phyloP scores from a whole-genome alignment of 2,888 invertebrate species.

The Microctonus brassicae region DNA sequence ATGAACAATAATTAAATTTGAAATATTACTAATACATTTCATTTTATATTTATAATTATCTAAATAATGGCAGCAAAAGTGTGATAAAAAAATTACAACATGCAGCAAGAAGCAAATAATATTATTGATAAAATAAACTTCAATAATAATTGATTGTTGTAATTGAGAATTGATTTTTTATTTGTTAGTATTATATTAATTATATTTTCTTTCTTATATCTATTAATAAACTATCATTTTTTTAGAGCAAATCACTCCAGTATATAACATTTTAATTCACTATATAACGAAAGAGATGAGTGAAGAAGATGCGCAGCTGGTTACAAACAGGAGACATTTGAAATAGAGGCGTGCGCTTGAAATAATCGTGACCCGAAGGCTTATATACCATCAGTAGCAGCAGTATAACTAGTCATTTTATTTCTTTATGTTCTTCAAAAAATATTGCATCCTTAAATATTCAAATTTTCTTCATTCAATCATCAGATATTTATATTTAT shows the following conservation, averaged over 20 bases:
- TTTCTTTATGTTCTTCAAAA: slow-evolving; percentile 14
- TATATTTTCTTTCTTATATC: neutral
- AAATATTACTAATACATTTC: neutral
- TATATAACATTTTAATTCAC: slow-evolving; percentile 15
- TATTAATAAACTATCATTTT: neutral
- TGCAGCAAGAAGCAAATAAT: too few relatives aligned
- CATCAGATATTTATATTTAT: neutral
- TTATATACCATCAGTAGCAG: slow-evolving; percentile 48
- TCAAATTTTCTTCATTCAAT: too few relatives aligned
- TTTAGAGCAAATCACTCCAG: neutral
- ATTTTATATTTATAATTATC: too few relatives aligned
- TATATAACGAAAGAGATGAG: neutral
- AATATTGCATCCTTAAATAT: slow-evolving; percentile 20
- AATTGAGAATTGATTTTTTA: too few relatives aligned
- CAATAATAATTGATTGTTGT: too few relatives aligned
- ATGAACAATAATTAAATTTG: neutral
- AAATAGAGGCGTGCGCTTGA: slow-evolving; percentile 68
- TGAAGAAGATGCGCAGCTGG: slow-evolving; percentile 54
- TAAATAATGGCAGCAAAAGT: too few relatives aligned
- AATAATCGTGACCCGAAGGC: slow-evolving; percentile 69
- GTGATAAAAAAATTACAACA: too few relatives aligned
- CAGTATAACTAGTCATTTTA: too few relatives aligned
- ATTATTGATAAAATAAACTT: too few relatives aligned
- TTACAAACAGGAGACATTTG: slow-evolving; percentile 62
- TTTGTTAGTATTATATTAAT: neutral